A percentile compares a stretch with the other conserved stretches of the same genome.
These are phyloP conservation scores for Anthoscopus minutus DNA, from an alignment of 2,113 vertebrate genomes.

Conservation along the genomic window DNA sequence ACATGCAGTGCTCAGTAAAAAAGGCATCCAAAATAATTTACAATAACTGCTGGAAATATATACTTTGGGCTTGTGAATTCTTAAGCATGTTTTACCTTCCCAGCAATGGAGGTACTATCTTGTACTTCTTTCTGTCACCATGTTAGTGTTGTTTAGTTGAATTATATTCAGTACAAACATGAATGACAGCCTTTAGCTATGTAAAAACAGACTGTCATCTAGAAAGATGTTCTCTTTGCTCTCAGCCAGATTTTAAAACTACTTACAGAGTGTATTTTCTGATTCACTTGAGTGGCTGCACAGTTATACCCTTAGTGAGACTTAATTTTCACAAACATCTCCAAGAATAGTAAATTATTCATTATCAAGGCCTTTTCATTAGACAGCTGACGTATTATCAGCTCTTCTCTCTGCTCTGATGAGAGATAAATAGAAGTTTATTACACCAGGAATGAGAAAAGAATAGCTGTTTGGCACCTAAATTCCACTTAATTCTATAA, in stretches of 20 bases:
- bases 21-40: neutral
- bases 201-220: neutral
- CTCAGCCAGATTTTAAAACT: neutral
- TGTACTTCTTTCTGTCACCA: neutral
- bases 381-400: neutral
- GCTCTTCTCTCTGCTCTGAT: neutral
- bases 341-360: constrained; percentile 50
- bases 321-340: constrained; percentile 22
- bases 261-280: neutral
- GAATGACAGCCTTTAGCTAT: neutral
- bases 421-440: neutral
- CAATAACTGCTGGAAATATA: neutral
- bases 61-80: neutral
- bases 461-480: neutral
- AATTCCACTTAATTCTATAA: neutral
- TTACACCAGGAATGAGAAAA: neutral
- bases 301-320: neutral
- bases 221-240: neutral
- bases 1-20: neutral
- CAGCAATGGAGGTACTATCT: neutral
- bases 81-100: neutral
- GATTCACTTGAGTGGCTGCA: neutral
- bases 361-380: constrained; percentile 48
- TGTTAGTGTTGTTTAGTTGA: neutral
- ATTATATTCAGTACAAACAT: neutral